Percentiles rank a stretch among this genome's conserved stretches.
Evolutionary conservation across 2,113 vertebrate genomes (phyloP).

Genomic region (Gnathonemus echidnorhynchus): DNA sequence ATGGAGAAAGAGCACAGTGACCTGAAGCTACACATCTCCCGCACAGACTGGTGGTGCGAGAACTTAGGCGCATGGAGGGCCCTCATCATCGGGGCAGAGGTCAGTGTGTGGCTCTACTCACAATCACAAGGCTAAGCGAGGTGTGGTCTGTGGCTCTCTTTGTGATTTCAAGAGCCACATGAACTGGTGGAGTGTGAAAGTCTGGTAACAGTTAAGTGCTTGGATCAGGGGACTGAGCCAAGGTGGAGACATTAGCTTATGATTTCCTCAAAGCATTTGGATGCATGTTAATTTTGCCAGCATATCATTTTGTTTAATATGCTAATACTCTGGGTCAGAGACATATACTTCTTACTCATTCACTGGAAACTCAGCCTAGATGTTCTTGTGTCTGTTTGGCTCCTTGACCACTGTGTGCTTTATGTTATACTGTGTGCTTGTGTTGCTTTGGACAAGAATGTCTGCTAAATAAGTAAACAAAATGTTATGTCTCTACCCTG

Average conservation of each 20-base stretch:
- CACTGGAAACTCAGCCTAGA: background rate
- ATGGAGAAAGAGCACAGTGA: conserved; percentile 90
- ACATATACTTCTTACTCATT: background rate
- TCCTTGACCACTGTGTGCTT: background rate
- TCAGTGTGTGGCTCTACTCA: conserved; percentile 34
- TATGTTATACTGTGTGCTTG: background rate
- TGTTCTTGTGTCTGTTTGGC: background rate
- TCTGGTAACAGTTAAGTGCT: background rate
- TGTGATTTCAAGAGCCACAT: background rate
- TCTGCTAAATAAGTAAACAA: background rate
- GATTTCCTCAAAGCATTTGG: background rate
- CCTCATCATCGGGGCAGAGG: conserved; percentile 76
- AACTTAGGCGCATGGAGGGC: conserved; percentile 92
- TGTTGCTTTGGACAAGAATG: background rate
- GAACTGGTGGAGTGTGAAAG: background rate
- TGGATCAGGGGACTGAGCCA: background rate
- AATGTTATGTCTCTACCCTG: background rate
- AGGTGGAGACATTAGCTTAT: background rate
- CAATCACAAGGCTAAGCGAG: background rate
- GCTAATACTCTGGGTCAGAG: background rate
- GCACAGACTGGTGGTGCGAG: conserved; percentile 98
- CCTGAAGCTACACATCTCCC: conserved; percentile 84
- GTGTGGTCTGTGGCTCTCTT: background rate
- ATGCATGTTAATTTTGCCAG: background rate
- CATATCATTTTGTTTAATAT: background rate